Evolutionary conservation across 2,797 vertebrate species (phyloP).

Genomic region (Simalia tracyae): DNA sequence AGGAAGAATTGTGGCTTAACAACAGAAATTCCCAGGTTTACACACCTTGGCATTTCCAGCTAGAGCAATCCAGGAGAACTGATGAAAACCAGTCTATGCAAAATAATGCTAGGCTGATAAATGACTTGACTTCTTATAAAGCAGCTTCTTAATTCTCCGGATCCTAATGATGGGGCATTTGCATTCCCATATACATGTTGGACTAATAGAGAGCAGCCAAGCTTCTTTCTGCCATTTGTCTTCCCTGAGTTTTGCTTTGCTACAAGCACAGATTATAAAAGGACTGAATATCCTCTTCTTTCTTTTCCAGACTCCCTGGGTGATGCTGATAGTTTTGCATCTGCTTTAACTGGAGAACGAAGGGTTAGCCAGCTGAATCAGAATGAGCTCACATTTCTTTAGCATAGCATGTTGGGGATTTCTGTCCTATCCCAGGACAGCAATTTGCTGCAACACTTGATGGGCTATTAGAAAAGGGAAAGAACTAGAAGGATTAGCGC

Average conservation of each 20-base stretch:
- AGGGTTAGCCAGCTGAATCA: not conserved
- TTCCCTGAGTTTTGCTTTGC: not conserved
- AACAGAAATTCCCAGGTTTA: not conserved
- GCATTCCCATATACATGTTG: not conserved
- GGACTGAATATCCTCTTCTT: not conserved
- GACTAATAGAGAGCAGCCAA: not conserved
- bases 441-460: not conserved
- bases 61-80: not conserved
- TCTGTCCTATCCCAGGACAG: not conserved
- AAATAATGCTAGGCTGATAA: not conserved
- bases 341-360: not conserved
- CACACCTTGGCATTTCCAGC: not conserved
- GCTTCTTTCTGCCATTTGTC: not conserved
- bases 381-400: not conserved
- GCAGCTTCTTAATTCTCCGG: not conserved
- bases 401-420: not conserved
- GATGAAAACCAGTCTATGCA: not conserved
- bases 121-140: not conserved
- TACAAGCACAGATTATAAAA: not conserved
- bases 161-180: not conserved
- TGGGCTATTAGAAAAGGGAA: not conserved
- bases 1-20: not conserved
- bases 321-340: not conserved
- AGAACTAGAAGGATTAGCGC: not conserved
- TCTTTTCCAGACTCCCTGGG: not conserved